Conservation (phyloP, 1,140 invertebrate species). For the Danaus plexippus region DNA sequence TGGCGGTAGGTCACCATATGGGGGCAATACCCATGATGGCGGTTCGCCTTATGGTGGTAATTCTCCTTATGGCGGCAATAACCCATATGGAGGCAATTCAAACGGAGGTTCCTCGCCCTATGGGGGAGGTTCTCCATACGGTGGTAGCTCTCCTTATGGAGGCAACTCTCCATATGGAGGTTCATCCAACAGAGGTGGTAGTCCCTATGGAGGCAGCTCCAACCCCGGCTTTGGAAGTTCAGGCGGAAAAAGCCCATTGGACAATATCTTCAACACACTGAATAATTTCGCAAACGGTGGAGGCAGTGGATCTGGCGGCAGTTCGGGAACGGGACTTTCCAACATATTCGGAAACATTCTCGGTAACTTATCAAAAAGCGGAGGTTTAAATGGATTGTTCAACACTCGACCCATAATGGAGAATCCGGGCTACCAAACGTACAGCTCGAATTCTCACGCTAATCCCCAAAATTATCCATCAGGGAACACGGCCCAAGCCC, state of each 20-base stretch:
- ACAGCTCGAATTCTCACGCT: conserved; percentile 52
- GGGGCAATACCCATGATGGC: conserved; percentile 34
- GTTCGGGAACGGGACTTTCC: conserved; percentile 27
- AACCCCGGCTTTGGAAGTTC: conserved; percentile 25
- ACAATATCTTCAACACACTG: conserved; percentile 46
- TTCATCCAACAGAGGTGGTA: conserved; percentile 30
- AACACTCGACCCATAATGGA: conserved; percentile 60
- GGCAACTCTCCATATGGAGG: conserved; percentile 37
- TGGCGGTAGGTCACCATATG: conserved; percentile 36
- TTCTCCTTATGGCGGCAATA: conserved; percentile 30
- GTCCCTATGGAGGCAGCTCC: conserved; percentile 19
- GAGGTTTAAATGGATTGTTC: conserved; percentile 43
- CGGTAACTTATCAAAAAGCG: conserved; percentile 49
- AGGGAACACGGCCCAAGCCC: conserved; percentile 40
- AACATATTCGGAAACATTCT: conserved; percentile 59
- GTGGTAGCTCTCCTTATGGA: conserved; percentile 36
- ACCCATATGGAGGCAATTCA: conserved; percentile 27
- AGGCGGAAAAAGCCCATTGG: conserved; percentile 36
- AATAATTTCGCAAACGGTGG: conserved; percentile 26
- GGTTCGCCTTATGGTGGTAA: conserved; percentile 34
- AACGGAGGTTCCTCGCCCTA: conserved; percentile 34
- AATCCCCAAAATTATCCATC: conserved; percentile 55
- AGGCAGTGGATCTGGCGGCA: conserved; percentile 29
- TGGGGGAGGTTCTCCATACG: conserved; percentile 36
- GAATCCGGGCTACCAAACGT: conserved; percentile 57